These are phyloP conservation scores for Drosophila pruinosa DNA, from an alignment of 1,140 invertebrate genomes.

Conservation along the genomic window DNA sequence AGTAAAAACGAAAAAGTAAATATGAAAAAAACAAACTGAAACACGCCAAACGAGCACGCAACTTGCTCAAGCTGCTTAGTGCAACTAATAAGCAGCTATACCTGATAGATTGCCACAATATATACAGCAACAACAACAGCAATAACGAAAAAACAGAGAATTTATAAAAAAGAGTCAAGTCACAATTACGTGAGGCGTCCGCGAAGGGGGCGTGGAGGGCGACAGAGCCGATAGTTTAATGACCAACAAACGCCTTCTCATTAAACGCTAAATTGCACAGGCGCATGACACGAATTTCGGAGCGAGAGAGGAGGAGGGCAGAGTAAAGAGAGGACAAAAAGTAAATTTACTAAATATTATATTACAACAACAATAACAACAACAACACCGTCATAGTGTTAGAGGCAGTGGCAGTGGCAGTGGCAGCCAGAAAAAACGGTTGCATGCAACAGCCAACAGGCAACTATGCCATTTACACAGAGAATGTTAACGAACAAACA, in stretches of 20 bases:
- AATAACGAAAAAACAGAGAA: slow-evolving; percentile 4
- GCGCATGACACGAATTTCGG: slow-evolving; percentile 70
- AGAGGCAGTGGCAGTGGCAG: not conserved
- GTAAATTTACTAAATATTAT: slow-evolving; percentile 63
- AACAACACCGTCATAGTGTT: no score
- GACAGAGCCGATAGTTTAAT: slow-evolving; percentile 53
- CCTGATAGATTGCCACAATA: slow-evolving; percentile 41
- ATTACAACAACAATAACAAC: slow-evolving; percentile 37
- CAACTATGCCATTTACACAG: slow-evolving; percentile 46
- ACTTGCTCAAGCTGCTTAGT: slow-evolving; percentile 62
- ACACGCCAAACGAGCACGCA: slow-evolving; percentile 31
- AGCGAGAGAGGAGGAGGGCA: slow-evolving; percentile 13
- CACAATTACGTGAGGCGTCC: slow-evolving; percentile 56
- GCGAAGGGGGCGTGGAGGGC: not conserved
- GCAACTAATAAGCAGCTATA: slow-evolving; percentile 61
- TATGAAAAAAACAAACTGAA: not conserved
- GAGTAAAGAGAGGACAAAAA: slow-evolving; percentile 20
- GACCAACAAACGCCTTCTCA: slow-evolving; percentile 78
- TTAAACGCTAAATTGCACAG: slow-evolving; percentile 78
- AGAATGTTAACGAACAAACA: slow-evolving; percentile 78
- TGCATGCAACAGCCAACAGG: slow-evolving; percentile 66
- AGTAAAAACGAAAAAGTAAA: not conserved
- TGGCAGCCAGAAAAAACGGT: slow-evolving; percentile 15
- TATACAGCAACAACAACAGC: not conserved
- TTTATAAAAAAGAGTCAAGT: slow-evolving; percentile 60